Conservation (phyloP, 2,797 vertebrate species). For the Sebastes cheni region DNA sequence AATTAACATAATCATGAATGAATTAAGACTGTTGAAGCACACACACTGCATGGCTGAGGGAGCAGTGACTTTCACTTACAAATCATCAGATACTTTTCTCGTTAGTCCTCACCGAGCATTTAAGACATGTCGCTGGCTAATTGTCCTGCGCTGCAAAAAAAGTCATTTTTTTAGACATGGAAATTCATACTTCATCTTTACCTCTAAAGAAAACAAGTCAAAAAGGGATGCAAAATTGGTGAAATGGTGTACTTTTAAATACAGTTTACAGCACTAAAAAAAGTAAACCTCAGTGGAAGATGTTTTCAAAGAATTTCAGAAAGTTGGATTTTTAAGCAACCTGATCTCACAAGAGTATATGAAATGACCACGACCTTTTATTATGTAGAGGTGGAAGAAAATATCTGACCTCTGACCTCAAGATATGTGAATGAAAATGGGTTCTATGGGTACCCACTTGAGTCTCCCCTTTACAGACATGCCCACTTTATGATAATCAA, state of each 20-base stretch:
- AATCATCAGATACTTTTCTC: slow-evolving; percentile 18
- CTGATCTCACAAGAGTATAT: background rate
- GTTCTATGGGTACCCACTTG: no score
- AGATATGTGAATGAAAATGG: no score
- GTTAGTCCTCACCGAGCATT: background rate
- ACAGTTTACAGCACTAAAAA: background rate
- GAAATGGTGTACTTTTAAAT: background rate
- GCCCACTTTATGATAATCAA: no score
- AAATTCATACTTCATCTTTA: background rate
- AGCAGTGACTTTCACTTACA: slow-evolving; percentile 27
- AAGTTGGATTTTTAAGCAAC: background rate
- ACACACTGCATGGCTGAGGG: slow-evolving; percentile 21
- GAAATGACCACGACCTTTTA: background rate
- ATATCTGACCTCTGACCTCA: no score
- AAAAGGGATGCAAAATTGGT: background rate
- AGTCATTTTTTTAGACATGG: background rate
- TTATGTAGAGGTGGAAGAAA: background rate
- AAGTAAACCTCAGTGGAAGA: background rate
- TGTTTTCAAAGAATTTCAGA: background rate
- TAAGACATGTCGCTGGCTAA: slow-evolving; percentile 52
- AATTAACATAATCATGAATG: slow-evolving; percentile 72
- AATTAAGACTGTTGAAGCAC: slow-evolving; percentile 89
- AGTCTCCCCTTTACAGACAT: no score
- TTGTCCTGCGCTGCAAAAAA: slow-evolving; percentile 42
- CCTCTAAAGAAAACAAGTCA: slow-evolving; percentile 1